Evolutionary conservation across 2,113 vertebrate genomes (phyloP), one percentile per base, ranked within the genome.

Genomic region (Fregata magnificens): DNA sequence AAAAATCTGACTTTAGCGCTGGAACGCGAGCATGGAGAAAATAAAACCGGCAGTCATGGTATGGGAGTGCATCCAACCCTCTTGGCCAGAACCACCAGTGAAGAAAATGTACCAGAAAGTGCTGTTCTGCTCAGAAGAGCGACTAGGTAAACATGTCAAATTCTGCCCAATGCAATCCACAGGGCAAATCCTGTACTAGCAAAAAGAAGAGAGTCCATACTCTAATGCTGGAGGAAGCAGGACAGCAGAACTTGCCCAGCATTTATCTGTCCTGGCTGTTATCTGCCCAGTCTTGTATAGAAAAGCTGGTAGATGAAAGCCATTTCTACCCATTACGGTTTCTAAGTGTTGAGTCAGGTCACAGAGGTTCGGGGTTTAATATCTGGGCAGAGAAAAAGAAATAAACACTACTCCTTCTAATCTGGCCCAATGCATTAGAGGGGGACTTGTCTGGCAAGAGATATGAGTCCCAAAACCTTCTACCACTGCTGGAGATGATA

Each of bases 1-100:
- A 89, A 65, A 89, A 77, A 44, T 42, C 5, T 62, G 15, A 67
- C n/a, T 62, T 55, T 3, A 88, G 16, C 66, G 34, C 25, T 38
- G 70, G 49, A 91, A 83, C 0, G 0, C 32, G 49, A 86, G 26
- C 1, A 1, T 2, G 9, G 32, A 66, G 82, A 84, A 94, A 28
- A 56, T 40, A 73, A 89, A 91, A 86, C 9, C 26, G 32, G n/a
- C 2, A 65, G 21, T 25, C 70, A 44, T 0, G 0, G 5, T 12
- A 63, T 2, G 11, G 20, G 16, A 50, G 6, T 15, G 9, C 2
- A 1, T 66, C 31, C 66, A 94, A 24, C 7, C 2, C 14, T 45
- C 67, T 78, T 53, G 66, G 28, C 17, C 67, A 58, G 63, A 94
- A 34, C 6, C 12, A 66, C 8, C 47, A 52, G 63, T 22, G 59